Percentiles rank a stretch among this genome's conserved stretches.
phyloP scores from a whole-genome alignment of 2,113 vertebrate genomes.

The Oncorhynchus keta region DNA sequence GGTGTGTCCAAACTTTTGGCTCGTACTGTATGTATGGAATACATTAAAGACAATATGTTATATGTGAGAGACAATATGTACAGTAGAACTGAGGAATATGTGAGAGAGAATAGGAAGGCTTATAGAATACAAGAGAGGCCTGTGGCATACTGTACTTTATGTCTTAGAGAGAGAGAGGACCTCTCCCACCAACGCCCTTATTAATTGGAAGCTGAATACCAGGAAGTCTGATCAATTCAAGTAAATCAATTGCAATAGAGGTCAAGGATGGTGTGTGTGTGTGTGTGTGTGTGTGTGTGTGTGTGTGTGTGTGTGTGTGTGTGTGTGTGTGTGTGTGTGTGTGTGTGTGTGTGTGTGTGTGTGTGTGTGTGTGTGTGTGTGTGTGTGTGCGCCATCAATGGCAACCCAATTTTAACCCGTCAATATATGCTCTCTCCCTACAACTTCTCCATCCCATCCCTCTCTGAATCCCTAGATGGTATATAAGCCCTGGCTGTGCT shows the following conservation, averaged over 20 bases:
- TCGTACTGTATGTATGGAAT: too few species aligned
- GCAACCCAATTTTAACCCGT: constrained; percentile 43
- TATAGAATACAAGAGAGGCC: too few species aligned
- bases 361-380: constrained; percentile 27
- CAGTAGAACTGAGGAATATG: too few species aligned
- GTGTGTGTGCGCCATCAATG: constrained; percentile 32
- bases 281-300: constrained; percentile 28
- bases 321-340: constrained; percentile 14
- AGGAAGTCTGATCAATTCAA: constrained; percentile 38
- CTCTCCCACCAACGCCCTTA: constrained; percentile 32
- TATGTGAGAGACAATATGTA: too few species aligned
- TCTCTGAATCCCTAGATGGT: constrained; percentile 81
- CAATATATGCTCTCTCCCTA: constrained; percentile 46
- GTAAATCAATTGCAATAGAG: constrained; percentile 49
- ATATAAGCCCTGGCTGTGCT: constrained; percentile 99
- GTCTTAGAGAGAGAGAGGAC: constrained; percentile 6
- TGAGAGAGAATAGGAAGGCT: background rate
- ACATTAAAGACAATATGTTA: too few species aligned
- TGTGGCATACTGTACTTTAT: too few species aligned
- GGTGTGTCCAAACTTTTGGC: too few species aligned
- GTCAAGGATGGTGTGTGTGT: constrained; percentile 44
- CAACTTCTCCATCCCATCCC: background rate
- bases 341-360: constrained; percentile 27
- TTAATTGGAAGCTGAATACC: constrained; percentile 39
- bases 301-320: constrained; percentile 27